Evolutionary conservation across 2,888 invertebrate species (phyloP).

Genomic region (Rhogogaster chlorosoma): DNA sequence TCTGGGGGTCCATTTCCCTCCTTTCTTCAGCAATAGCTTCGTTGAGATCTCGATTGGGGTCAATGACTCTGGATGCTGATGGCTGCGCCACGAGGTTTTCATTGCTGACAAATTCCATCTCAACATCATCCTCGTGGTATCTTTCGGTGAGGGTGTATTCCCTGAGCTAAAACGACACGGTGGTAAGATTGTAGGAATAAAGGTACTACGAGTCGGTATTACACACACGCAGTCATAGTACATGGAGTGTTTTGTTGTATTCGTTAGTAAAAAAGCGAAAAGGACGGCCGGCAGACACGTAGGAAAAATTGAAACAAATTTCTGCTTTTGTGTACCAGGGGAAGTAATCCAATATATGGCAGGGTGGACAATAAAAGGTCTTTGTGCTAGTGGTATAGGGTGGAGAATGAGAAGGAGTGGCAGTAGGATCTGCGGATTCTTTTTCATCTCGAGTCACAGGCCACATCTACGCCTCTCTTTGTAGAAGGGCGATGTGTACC

Average conservation of each 20-base stretch:
- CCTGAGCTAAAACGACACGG: constrained; percentile 82
- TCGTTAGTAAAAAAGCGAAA: background rate
- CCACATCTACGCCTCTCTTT: background rate
- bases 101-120: constrained; percentile 76
- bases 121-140: constrained; percentile 89
- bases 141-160: constrained; percentile 94
- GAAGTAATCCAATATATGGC: constrained; percentile 45
- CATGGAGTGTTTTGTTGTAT: background rate
- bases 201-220: background rate
- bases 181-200: background rate
- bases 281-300: background rate
- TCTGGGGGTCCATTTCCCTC: constrained; percentile 81
- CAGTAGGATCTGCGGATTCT: constrained; percentile 8
- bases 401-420: constrained; percentile 39
- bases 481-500: background rate
- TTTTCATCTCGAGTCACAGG: constrained; percentile 10
- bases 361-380: constrained; percentile 39
- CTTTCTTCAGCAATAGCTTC: constrained; percentile 90
- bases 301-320: constrained; percentile 58
- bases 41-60: constrained; percentile 86
- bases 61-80: constrained; percentile 80
- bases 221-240: background rate
- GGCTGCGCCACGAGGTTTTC: constrained; percentile 69
- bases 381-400: constrained; percentile 8
- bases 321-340: constrained; percentile 29